Evolutionary conservation across 1,140 invertebrate genomes (phyloP), one percentile per base, ranked within the genome.

Genomic region (Melipona quadrifasciata): DNA sequence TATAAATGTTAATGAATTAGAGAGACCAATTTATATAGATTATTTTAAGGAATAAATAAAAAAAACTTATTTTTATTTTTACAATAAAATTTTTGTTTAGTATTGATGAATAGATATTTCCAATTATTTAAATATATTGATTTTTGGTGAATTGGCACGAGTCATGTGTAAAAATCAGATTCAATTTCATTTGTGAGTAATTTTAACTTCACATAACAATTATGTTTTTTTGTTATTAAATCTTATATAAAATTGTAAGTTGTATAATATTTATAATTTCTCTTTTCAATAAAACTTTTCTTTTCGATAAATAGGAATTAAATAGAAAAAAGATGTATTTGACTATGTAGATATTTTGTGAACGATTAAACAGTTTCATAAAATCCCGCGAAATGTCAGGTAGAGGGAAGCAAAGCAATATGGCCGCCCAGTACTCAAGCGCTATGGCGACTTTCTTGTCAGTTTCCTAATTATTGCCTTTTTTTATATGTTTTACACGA

Each of bases 391-490:
- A 73, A 85, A 78, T 89, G 31, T 78, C 68, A 70, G 21, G 16
- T 57, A 16, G 51, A 17, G 57, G 51, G 55, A 64, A 72, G 21
- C 31, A 80, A 55, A 55, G 80, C 91, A 94, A 94, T 76, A 94
- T 94, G 94, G 93, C 92, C 86, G 93, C 91, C 86, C 83, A 91
- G 92, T 90, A 87, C 90, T 91, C 85, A 87, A 93, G 90, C 92
- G 91, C 91, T 91, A 93, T 93, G 93, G 91, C 92, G 90, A 93
- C 90, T 89, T 89, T 93, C 91, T 90, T 91, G 91, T 89, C 88
- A 92, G 87, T 90, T 91, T 92, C 87, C 87, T 92, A 92, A 92
- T 84, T 80, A 81, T 91, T 87, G 84, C 79, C 84, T 90, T 93
- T 91, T n/a, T 93, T 93, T 92, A 90, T 92, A 93, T 88, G 72